phyloP scores from a whole-genome alignment of 1,140 invertebrate species.

The Bombus terrestris region DNA sequence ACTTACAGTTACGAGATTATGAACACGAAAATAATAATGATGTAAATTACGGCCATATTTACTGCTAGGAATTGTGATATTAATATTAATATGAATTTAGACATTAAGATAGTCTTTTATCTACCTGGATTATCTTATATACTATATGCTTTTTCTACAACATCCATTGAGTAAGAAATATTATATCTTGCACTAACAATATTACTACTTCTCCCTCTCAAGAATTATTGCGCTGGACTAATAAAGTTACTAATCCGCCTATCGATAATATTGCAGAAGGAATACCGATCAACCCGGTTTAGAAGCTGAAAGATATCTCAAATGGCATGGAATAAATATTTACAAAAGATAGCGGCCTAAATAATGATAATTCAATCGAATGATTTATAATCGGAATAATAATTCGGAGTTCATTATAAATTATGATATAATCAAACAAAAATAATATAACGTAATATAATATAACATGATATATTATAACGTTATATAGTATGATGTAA shows the following conservation, averaged over 20 bases:
- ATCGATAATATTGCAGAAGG: neutral
- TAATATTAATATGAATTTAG: neutral
- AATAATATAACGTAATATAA: no score
- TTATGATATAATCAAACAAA: neutral
- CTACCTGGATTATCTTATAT: neutral
- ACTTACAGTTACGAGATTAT: no score
- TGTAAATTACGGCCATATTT: no score
- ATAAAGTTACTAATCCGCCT: neutral
- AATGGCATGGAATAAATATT: neutral
- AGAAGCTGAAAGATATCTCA: neutral
- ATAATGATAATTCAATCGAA: no score
- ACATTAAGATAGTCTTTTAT: neutral
- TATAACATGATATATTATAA: no score
- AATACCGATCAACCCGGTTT: neutral
- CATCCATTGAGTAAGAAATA: neutral
- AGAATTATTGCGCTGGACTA: neutral
- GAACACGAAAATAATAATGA: no score
- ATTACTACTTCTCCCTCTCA: no score
- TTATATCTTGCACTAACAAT: neutral
- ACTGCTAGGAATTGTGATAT: no score
- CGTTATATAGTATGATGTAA: no score
- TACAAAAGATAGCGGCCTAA: no score
- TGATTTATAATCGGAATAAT: no score
- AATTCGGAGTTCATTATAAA: neutral
- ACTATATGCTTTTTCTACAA: neutral